Base-by-base conservation (phyloP, 2,113 vertebrate species). In the Noctilio leporinus region DNA sequence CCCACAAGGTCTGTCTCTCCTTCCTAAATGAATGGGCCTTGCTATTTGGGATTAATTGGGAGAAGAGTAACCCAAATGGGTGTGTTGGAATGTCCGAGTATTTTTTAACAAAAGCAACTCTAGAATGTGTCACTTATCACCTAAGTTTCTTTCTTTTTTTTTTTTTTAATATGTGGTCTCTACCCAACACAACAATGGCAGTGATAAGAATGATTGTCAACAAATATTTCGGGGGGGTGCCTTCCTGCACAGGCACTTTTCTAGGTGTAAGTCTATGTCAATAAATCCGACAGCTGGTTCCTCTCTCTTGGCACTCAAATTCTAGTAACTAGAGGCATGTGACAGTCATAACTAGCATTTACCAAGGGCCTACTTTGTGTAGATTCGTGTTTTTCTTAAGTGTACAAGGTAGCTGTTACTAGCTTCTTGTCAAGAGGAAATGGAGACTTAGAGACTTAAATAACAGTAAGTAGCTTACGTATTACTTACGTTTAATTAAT, bases 11-110 rank as follows among this genome's bases (percentile, higher is more conserved):
- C 72, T 89, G 11, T 33, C 81, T 78, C 53, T 73, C 73, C 30
- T 33, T 85, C 24, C 86, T 82, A 53, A 72, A 69, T 55, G 35
- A 73, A 35, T 70, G 45, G 86, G 73, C 53, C 11, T 93, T 64
- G 43, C 65, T 73, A 72, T 85, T 91, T 93, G 70, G 38, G 22
- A 72, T 89, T 83, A 62, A 95, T 47, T 96, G 49, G 38, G 33
- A 57, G 14, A 90, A 86, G 16, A 57, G 40, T 24, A 62, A 53
- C 15, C 45, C 77, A 90, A 80, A 64, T 64, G 19, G 14, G 19
- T 9, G 19, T 75, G 45, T 59, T 3, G 7, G 40, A 86, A 89
- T 82, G 82, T 53, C 35, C 43, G 5, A 82, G 30, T 47, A 55
- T 89, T 91, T 89, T 86, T 69, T 80, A 84, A 78, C 30, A 83